Evolutionary conservation across 2,888 invertebrate genomes (phyloP).

Genomic region (Acanthacorydalis orientalis): DNA sequence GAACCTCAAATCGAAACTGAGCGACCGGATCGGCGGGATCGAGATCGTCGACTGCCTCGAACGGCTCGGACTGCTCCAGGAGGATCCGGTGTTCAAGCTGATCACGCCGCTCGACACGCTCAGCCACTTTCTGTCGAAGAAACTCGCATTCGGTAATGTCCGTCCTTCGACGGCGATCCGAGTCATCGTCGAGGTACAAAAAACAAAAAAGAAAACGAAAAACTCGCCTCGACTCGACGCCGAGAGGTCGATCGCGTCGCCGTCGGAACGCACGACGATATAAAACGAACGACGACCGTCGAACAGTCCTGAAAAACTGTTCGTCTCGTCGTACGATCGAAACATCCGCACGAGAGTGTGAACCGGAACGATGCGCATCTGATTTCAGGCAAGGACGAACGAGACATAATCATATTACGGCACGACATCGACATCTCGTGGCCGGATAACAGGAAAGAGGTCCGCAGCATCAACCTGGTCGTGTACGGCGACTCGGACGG

Average conservation of each 20-base stretch:
- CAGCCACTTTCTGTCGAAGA: conserved; percentile 71
- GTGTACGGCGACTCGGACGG: conserved; percentile 67
- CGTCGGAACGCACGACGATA: no score
- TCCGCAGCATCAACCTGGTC: conserved; percentile 71
- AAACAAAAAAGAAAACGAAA: no score
- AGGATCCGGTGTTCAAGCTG: conserved; percentile 63
- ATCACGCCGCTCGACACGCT: conserved; percentile 86
- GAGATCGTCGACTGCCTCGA: conserved; percentile 63
- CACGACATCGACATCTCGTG: conserved; percentile 87
- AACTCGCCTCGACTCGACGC: no score
- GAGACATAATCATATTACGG: conserved; percentile 85
- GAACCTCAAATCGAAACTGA: conserved; percentile 70
- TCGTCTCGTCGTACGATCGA: not conserved
- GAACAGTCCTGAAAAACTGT: not conserved
- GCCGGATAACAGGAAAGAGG: conserved; percentile 73
- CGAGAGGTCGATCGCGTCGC: no score
- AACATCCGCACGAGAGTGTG: no score
- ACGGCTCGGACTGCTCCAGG: conserved; percentile 74
- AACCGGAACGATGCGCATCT: no score
- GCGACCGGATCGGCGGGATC: conserved; percentile 56
- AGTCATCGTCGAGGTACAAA: no score
- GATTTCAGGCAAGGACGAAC: conserved; percentile 53
- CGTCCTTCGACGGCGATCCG: no score
- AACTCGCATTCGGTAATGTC: conserved; percentile 52
- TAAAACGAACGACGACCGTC: no score